Evolutionary conservation across 2,113 vertebrate species (phyloP).

Genomic region (Paramormyrops kingsleyae): DNA sequence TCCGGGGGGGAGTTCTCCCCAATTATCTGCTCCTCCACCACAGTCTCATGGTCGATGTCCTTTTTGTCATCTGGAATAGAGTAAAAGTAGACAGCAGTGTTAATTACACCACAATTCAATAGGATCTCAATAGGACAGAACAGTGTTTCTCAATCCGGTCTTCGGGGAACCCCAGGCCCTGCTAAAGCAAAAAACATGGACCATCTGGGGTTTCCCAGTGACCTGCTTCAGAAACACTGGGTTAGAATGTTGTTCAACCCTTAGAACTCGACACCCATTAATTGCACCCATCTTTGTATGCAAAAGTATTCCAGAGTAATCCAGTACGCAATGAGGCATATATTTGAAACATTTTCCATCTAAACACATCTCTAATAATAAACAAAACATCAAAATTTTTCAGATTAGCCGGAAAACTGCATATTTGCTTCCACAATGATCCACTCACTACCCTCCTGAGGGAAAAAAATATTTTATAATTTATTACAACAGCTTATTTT

Average conservation of each 20-base stretch:
- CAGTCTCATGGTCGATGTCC: conserved; percentile 92
- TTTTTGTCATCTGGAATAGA: conserved; percentile 90
- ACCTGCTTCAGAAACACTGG: neutral
- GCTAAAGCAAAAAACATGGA: neutral
- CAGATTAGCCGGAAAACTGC: no score
- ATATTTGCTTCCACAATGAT: no score
- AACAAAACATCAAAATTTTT: no score
- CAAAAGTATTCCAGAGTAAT: no score
- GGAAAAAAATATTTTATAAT: no score
- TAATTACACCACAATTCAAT: neutral
- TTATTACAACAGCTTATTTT: no score
- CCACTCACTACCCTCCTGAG: no score
- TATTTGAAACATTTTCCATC: no score
- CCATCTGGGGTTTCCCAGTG: neutral
- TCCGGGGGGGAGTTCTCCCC: conserved; percentile 96
- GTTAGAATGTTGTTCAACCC: neutral
- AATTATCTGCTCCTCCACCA: conserved; percentile 89
- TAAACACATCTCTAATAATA: no score
- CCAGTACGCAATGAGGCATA: no score
- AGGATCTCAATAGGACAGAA: neutral
- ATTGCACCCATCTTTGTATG: no score
- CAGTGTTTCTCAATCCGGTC: neutral
- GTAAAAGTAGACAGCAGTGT: neutral
- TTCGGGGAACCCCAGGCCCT: neutral
- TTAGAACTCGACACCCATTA: no score